Evolutionary conservation across 1,140 invertebrate genomes (phyloP).

Genomic region (Cataglyphis hispanica): DNA sequence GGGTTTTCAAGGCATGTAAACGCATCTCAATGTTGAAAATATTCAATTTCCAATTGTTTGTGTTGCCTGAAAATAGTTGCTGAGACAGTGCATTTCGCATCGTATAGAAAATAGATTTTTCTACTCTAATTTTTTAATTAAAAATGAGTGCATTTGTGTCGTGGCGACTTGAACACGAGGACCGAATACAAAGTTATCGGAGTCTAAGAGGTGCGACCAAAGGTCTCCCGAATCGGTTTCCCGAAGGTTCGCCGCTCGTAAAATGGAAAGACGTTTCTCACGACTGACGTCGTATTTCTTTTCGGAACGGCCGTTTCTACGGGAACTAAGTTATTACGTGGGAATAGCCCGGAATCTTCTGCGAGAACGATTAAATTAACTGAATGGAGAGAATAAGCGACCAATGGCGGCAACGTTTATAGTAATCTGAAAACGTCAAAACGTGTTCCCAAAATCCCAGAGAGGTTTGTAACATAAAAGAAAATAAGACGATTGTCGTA

Average conservation of each 20-base stretch:
- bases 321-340: conserved; percentile 40
- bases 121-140: not conserved
- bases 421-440: conserved; percentile 25
- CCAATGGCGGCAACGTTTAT: not conserved
- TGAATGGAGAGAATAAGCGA: not conserved
- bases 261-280: conserved; percentile 58
- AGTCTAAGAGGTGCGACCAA: conserved; percentile 41
- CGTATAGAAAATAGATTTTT: not conserved
- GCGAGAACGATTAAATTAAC: conserved; percentile 53
- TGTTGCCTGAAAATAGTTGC: conserved; percentile 12
- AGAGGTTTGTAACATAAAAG: not conserved
- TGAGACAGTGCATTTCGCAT: not conserved
- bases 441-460: not conserved
- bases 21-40: conserved; percentile 3
- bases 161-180: conserved; percentile 5
- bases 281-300: conserved; percentile 54
- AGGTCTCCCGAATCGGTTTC: conserved; percentile 26
- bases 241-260: conserved; percentile 48
- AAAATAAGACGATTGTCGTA: not conserved
- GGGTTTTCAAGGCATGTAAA: not conserved
- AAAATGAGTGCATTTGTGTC: not conserved
- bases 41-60: not conserved
- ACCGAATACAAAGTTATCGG: conserved; percentile 6
- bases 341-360: conserved; percentile 32
- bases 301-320: conserved; percentile 37